Evolutionary conservation across 2,113 vertebrate genomes (phyloP).

Genomic region (Mola mola): DNA sequence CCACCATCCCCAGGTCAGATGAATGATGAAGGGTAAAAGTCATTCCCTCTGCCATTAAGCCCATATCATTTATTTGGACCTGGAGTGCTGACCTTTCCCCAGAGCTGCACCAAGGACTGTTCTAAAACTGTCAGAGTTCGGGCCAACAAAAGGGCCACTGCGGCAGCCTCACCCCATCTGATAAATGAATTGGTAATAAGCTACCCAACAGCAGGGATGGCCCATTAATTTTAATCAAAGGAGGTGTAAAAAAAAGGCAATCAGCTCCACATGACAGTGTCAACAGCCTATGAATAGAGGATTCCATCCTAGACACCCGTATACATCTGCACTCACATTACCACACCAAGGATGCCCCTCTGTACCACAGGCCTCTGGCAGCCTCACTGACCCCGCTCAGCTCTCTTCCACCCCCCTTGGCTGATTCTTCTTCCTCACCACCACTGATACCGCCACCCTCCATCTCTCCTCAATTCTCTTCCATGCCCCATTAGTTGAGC

Average conservation of each 20-base stretch:
- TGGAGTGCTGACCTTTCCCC: slow-evolving; percentile 87
- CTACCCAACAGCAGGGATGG: slow-evolving; percentile 90
- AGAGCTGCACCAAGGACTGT: slow-evolving; percentile 80
- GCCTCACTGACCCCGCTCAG: slow-evolving; percentile 58
- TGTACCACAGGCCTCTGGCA: slow-evolving; percentile 61
- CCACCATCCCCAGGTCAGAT: slow-evolving; percentile 69
- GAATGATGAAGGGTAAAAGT: slow-evolving; percentile 80
- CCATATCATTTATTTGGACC: slow-evolving; percentile 84
- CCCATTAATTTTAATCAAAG: slow-evolving; percentile 99
- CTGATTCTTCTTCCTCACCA: slow-evolving; percentile 65
- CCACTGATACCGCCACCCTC: slow-evolving; percentile 68
- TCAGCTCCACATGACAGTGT: slow-evolving; percentile 90
- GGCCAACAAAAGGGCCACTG: slow-evolving; percentile 81
- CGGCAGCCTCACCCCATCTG: slow-evolving; percentile 86
- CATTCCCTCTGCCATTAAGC: slow-evolving; percentile 84
- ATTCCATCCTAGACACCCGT: slow-evolving; percentile 69
- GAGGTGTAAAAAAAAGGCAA: slow-evolving; percentile 91
- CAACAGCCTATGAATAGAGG: slow-evolving; percentile 90
- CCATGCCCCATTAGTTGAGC: slow-evolving; percentile 94
- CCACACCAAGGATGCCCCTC: slow-evolving; percentile 52
- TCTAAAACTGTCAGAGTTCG: slow-evolving; percentile 88
- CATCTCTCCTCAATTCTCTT: slow-evolving; percentile 75
- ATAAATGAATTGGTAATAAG: slow-evolving; percentile 97
- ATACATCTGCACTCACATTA: slow-evolving; percentile 33
- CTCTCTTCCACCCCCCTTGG: slow-evolving; percentile 62